Evolutionary conservation across 2,797 vertebrate genomes (phyloP).

Genomic region (Acanthurus tractus): DNA sequence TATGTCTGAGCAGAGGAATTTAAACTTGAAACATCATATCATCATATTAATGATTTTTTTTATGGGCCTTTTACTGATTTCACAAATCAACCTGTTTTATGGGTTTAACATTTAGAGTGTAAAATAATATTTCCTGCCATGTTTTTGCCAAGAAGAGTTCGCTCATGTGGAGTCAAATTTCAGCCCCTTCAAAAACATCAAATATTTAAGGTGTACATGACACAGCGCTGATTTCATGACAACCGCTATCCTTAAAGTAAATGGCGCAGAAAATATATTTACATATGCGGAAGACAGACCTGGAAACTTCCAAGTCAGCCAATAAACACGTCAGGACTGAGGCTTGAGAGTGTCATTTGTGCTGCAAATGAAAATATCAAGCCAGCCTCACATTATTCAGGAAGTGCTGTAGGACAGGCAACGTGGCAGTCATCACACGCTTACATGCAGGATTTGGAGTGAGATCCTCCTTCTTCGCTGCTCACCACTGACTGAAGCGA

Average conservation of each 20-base stretch:
- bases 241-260: conserved; percentile 69
- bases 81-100: conserved; percentile 17
- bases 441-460: conserved; percentile 63
- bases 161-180: conserved; percentile 55
- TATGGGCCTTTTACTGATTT: conserved; percentile 12
- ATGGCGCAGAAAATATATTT: conserved; percentile 82
- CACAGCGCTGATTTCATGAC: conserved; percentile 75
- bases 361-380: conserved; percentile 76
- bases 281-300: conserved; percentile 74
- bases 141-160: conserved; percentile 35
- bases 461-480: conserved; percentile 71
- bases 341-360: conserved; percentile 73
- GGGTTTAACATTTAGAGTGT: conserved; percentile 13
- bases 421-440: conserved; percentile 77
- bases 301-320: conserved; percentile 73
- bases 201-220: conserved; percentile 80
- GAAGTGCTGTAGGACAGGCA: conserved; percentile 74
- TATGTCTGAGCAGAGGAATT: conserved; percentile 21
- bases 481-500: conserved; percentile 70
- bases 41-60: conserved; percentile 13
- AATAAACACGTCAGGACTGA: conserved; percentile 73
- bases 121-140: conserved; percentile 37
- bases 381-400: conserved; percentile 69
- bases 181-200: conserved; percentile 60
- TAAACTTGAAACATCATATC: conserved; percentile 5